A percentile compares a stretch with the other conserved stretches of the same genome.
These are phyloP conservation scores for Dolichopus griseipennis DNA, from an alignment of 2,888 invertebrate species.

Conservation along the genomic window DNA sequence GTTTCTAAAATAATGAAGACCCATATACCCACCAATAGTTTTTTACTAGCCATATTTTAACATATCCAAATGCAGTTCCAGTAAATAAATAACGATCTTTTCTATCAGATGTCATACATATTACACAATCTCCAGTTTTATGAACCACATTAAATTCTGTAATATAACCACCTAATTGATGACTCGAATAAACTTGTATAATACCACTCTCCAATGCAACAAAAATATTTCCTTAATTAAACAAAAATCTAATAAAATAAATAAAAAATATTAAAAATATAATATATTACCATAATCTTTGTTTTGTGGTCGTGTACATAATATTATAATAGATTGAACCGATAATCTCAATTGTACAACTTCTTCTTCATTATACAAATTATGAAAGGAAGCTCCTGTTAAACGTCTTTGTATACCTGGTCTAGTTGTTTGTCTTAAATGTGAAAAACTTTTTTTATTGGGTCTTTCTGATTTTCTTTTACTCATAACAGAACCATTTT, in stretches of 20 bases:
- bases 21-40: slow-evolving; percentile 53
- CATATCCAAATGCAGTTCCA: slow-evolving; percentile 63
- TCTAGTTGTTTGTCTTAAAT: not conserved
- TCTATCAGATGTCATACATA: slow-evolving; percentile 60
- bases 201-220: slow-evolving; percentile 66
- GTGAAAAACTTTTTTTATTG: not conserved
- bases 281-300: slow-evolving; percentile 39
- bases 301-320: slow-evolving; percentile 51
- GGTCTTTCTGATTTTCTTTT: not conserved
- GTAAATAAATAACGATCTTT: slow-evolving; percentile 64
- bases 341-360: slow-evolving; percentile 44
- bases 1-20: no score
- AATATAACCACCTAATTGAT: slow-evolving; percentile 61
- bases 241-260: slow-evolving; percentile 12
- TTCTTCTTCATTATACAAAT: not conserved
- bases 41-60: slow-evolving; percentile 69
- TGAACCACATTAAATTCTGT: slow-evolving; percentile 63
- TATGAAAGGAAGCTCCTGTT: no score
- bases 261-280: slow-evolving; percentile 22
- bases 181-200: slow-evolving; percentile 74
- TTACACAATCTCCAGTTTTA: slow-evolving; percentile 49
- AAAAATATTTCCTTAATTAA: slow-evolving; percentile 53
- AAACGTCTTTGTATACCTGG: not conserved
- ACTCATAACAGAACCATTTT: not conserved
- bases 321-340: slow-evolving; percentile 58